Conservation (phyloP, 2,888 invertebrate species). For the Odontocerum albicorne region DNA sequence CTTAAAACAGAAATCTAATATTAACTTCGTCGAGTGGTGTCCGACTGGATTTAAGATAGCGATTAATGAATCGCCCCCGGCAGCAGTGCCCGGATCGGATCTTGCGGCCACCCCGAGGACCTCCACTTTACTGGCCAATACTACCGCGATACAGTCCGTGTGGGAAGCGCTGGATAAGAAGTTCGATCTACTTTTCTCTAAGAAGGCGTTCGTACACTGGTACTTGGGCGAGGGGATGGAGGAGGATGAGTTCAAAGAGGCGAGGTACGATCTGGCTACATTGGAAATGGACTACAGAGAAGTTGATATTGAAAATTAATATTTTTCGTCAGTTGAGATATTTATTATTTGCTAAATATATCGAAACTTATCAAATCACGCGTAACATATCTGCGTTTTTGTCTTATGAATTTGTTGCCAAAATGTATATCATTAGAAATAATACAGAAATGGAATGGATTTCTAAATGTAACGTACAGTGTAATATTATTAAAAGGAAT, state of each 20-base stretch:
- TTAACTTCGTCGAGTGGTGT: constrained; percentile 94
- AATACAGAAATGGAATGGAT: too few species aligned
- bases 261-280: constrained; percentile 74
- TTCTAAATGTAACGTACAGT: too few species aligned
- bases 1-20: constrained; percentile 50
- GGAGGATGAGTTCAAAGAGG: constrained; percentile 81
- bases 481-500: too few species aligned
- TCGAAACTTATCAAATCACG: too few species aligned
- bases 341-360: too few species aligned
- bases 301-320: constrained; percentile 73
- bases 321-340: too few species aligned
- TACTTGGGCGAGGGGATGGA: constrained; percentile 84
- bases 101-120: constrained; percentile 82
- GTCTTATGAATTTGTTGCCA: too few species aligned
- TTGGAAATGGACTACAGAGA: constrained; percentile 76
- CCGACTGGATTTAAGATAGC: constrained; percentile 91
- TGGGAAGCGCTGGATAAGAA: constrained; percentile 91
- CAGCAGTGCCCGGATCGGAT: constrained; percentile 74
- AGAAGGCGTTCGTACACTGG: constrained; percentile 96
- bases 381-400: too few species aligned
- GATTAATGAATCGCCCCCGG: constrained; percentile 83
- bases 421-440: too few species aligned
- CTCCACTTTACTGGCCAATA: constrained; percentile 88
- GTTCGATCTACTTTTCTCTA: constrained; percentile 93
- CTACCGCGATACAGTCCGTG: constrained; percentile 87